Conservation (phyloP, 2,113 vertebrate species). For the Melierax canorus region DNA sequence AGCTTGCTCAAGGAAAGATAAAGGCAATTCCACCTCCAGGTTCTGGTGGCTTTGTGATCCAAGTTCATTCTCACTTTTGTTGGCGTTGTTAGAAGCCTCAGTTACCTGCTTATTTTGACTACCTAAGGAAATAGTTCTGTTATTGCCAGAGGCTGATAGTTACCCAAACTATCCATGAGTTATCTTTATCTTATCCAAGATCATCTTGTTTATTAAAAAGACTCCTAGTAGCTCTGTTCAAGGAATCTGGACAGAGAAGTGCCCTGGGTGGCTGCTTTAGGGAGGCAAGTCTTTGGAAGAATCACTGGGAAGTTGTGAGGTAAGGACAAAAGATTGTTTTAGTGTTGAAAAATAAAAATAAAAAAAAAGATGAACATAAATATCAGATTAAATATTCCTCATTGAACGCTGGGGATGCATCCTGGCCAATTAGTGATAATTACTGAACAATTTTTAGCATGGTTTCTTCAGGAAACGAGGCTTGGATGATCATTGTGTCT, state of each 20-base stretch:
- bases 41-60: neutral
- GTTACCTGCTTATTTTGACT: neutral
- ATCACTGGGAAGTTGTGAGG: neutral
- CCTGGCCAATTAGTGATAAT: neutral
- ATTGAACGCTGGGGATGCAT: neutral
- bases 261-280: neutral
- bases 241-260: neutral
- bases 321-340: neutral
- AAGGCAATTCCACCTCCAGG: neutral
- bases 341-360: neutral
- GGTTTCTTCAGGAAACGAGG: conserved; percentile 10
- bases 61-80: neutral
- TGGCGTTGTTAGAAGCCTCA: neutral
- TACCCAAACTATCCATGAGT: neutral
- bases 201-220: neutral
- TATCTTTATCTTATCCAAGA: neutral
- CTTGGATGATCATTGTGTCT: neutral
- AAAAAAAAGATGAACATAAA: neutral
- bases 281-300: neutral
- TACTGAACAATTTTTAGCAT: conserved; percentile 6
- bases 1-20: neutral
- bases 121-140: neutral
- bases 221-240: neutral
- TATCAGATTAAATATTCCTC: neutral
- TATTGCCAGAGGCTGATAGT: neutral